phyloP scores from a whole-genome alignment of 2,888 invertebrate species.

The Agonopterix alstromeriana region DNA sequence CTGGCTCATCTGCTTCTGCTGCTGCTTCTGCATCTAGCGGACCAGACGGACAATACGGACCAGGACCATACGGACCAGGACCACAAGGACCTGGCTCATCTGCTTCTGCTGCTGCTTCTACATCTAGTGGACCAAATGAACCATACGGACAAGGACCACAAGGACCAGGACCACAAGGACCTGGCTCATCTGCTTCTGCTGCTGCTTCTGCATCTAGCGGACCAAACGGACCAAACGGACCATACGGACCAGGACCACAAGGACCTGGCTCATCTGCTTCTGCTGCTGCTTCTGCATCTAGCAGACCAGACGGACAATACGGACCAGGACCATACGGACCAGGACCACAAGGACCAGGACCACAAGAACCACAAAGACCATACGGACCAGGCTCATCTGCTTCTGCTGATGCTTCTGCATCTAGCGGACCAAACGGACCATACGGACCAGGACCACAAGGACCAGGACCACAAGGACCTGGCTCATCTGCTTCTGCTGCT shows the following conservation, averaged over 20 bases:
- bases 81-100: slow-evolving; percentile 6
- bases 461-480: slow-evolving; percentile 6
- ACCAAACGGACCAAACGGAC: slow-evolving; percentile 4
- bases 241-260: background rate
- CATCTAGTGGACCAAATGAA: slow-evolving; percentile 7
- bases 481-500: slow-evolving; percentile 7
- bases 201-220: too few relatives aligned
- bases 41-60: slow-evolving; percentile 3
- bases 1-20: too few relatives aligned
- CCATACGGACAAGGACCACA: background rate
- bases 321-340: slow-evolving; percentile 1
- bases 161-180: background rate
- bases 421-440: slow-evolving; percentile 2
- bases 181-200: too few relatives aligned
- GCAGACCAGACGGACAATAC: background rate
- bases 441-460: slow-evolving; percentile 8
- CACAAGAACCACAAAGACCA: background rate
- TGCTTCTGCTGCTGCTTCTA: slow-evolving; percentile 10
- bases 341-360: background rate
- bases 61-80: too few relatives aligned
- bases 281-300: background rate
- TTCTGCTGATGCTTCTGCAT: too few relatives aligned
- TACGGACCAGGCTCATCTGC: background rate
- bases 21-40: too few relatives aligned
- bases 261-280: slow-evolving; percentile 2